These are phyloP conservation scores for Margaritifera margaritifera DNA, from an alignment of 2,888 invertebrate genomes.

Conservation along the genomic window DNA sequence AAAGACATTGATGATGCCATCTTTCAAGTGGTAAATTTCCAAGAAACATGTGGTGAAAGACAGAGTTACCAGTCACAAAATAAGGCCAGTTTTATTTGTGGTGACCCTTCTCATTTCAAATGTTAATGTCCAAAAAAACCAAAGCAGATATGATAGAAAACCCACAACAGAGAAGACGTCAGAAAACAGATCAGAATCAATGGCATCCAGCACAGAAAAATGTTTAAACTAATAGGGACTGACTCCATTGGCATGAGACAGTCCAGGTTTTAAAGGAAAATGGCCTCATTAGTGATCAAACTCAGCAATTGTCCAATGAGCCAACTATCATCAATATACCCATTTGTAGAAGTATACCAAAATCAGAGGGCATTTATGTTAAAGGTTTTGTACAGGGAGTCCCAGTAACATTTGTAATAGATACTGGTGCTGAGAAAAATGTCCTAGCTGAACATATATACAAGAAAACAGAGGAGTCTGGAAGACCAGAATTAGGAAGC, in stretches of 20 bases:
- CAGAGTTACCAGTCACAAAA: background rate
- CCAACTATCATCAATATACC: background rate
- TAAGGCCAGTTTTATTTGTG: constrained; percentile 14
- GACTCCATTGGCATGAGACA: constrained; percentile 10
- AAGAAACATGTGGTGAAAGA: constrained; percentile 10
- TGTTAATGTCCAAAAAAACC: constrained; percentile 8
- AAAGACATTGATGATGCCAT: constrained; percentile 19
- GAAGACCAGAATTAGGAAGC: constrained; percentile 4
- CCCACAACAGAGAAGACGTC: background rate
- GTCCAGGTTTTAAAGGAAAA: constrained; percentile 10
- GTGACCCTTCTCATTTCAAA: constrained; percentile 14
- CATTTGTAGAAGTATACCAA: constrained; percentile 11
- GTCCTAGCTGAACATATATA: constrained; percentile 9
- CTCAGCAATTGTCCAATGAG: too few relatives aligned
- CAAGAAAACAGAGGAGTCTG: constrained; percentile 7
- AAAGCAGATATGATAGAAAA: background rate
- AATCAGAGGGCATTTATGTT: constrained; percentile 17
- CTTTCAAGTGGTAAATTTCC: constrained; percentile 12
- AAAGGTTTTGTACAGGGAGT: constrained; percentile 7
- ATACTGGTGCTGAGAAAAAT: constrained; percentile 10
- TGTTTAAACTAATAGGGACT: constrained; percentile 22
- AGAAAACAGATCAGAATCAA: background rate
- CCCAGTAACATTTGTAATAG: constrained; percentile 12
- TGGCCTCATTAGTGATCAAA: too few relatives aligned
- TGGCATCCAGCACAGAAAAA: background rate